phyloP scores from a whole-genome alignment of 2,797 vertebrate genomes.

The Vireo griseus region DNA sequence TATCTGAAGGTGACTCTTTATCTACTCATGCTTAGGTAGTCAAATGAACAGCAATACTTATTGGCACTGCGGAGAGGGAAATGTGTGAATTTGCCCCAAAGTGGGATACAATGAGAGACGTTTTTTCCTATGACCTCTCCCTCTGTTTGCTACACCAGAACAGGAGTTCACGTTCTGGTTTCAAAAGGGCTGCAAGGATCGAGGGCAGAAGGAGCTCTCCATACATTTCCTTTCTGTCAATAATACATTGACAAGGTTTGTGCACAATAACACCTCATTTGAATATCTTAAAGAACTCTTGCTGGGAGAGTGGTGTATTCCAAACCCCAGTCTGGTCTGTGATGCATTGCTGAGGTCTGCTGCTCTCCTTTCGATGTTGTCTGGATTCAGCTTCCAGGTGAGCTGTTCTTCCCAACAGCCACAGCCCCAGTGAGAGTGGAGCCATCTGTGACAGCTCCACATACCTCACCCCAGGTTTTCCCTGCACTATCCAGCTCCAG shows the following conservation, averaged over 20 bases:
- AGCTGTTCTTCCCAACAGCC: not conserved
- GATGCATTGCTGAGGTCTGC: not conserved
- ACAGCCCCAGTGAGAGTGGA: not conserved
- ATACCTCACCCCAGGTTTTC: not conserved
- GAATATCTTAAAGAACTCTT: not conserved
- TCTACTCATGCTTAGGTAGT: too few relatives aligned
- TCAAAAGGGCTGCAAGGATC: not conserved
- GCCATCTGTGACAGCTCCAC: not conserved
- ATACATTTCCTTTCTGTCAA: not conserved
- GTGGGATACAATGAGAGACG: accelerated
- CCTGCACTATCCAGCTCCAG: not conserved
- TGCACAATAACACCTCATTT: not conserved
- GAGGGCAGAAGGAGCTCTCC: not conserved
- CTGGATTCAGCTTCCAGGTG: not conserved
- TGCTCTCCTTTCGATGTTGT: not conserved
- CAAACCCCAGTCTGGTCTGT: not conserved
- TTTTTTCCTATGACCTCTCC: not conserved
- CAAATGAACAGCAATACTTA: not conserved
- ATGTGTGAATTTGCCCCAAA: not conserved
- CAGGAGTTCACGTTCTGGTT: not conserved
- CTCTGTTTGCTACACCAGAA: not conserved
- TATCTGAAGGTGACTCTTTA: not conserved
- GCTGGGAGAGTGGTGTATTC: not conserved
- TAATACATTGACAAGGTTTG: not conserved
- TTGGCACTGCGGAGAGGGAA: not conserved